A percentile compares a stretch with the other conserved stretches of the same genome.
phyloP scores from a whole-genome alignment of 2,888 invertebrate species.

The Heliconius charithonia region DNA sequence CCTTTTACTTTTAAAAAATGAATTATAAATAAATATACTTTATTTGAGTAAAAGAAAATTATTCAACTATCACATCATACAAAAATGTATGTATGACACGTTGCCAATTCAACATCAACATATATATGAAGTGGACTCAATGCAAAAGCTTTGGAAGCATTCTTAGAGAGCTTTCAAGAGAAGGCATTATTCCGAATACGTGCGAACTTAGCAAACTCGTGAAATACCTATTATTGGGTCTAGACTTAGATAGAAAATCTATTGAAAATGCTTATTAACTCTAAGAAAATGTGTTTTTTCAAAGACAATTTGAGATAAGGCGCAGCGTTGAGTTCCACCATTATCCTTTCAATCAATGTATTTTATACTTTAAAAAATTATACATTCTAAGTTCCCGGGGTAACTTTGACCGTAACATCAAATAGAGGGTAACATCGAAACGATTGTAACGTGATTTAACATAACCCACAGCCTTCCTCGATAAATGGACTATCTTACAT shows the following conservation, averaged over 20 bases:
- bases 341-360: background rate
- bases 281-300: background rate
- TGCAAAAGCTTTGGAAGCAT: slow-evolving; percentile 7
- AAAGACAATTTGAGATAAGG: too few species aligned
- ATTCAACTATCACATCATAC: background rate
- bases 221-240: background rate
- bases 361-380: too few species aligned
- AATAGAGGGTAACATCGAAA: too few species aligned
- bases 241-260: background rate
- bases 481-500: too few species aligned
- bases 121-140: slow-evolving; percentile 16
- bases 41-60: too few species aligned
- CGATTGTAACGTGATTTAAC: too few species aligned
- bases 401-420: too few species aligned
- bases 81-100: background rate
- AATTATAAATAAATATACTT: too few species aligned
- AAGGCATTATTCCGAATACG: slow-evolving; percentile 20
- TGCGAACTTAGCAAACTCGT: slow-evolving; percentile 20
- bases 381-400: too few species aligned
- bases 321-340: too few species aligned
- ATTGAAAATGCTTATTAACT: background rate
- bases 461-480: too few species aligned
- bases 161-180: slow-evolving; percentile 20
- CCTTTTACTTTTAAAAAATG: too few species aligned
- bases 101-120: slow-evolving; percentile 24